phyloP scores from a whole-genome alignment of 2,888 invertebrate species.

The Lasioglossum pauxillum region DNA sequence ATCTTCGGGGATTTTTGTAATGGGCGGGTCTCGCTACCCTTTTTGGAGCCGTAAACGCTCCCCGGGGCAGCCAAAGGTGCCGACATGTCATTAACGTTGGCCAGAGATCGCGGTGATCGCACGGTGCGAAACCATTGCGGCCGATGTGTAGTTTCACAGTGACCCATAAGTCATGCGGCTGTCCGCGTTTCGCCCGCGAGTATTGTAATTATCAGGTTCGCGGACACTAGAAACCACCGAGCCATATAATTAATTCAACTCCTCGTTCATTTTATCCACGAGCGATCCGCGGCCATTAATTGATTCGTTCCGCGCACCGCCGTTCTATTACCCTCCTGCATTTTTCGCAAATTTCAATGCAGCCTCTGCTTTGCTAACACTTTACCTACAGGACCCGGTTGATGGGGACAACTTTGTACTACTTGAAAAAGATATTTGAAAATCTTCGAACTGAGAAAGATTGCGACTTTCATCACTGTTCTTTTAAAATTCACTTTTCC shows the following conservation, averaged over 20 bases:
- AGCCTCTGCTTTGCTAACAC: background rate
- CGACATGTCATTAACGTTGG: constrained; percentile 77
- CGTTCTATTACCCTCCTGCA: background rate
- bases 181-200: constrained; percentile 22
- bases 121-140: constrained; percentile 62
- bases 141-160: background rate
- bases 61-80: constrained; percentile 62
- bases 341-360: background rate
- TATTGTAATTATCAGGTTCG: constrained; percentile 58
- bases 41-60: constrained; percentile 23
- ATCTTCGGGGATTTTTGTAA: constrained; percentile 64
- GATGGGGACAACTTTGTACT: too few species aligned
- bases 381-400: background rate
- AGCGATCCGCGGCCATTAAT: constrained; percentile 22
- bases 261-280: constrained; percentile 16
- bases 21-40: constrained; percentile 25
- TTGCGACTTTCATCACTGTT: too few species aligned
- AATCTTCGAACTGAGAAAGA: background rate
- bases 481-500: background rate
- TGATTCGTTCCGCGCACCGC: background rate
- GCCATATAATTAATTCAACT: constrained; percentile 37
- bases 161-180: constrained; percentile 48
- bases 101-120: constrained; percentile 70
- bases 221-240: constrained; percentile 10
- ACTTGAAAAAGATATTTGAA: background rate